Evolutionary conservation across 2,113 vertebrate genomes (phyloP).

Genomic region (Nicator chloris): DNA sequence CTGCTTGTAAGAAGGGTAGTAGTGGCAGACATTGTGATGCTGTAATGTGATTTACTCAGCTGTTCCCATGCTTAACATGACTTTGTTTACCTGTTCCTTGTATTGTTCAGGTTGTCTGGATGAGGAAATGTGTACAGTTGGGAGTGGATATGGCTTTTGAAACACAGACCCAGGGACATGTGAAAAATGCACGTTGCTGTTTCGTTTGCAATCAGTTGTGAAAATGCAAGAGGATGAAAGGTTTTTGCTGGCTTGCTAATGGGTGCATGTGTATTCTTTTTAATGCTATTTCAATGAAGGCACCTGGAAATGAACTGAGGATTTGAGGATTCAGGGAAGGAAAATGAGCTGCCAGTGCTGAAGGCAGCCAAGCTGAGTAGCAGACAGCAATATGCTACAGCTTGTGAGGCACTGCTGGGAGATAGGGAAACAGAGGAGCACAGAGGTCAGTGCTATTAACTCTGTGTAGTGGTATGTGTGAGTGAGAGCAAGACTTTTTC

Average conservation of each 20-base stretch:
- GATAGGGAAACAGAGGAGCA: neutral
- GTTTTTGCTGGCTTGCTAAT: neutral
- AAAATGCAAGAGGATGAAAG: neutral
- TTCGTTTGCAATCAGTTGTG: neutral
- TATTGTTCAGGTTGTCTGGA: neutral
- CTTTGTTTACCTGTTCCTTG: neutral
- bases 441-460: constrained; percentile 32
- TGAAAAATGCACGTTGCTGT: neutral
- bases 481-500: neutral
- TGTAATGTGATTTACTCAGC: neutral
- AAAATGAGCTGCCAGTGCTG: neutral
- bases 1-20: neutral
- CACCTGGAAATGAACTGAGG: neutral
- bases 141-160: neutral
- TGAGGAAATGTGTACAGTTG: neutral
- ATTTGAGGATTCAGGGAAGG: neutral
- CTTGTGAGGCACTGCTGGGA: neutral
- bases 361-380: neutral
- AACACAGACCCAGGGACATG: neutral
- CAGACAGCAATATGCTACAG: neutral
- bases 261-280: neutral
- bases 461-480: neutral
- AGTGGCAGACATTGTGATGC: neutral
- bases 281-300: neutral
- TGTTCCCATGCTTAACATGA: neutral